Base-by-base conservation (phyloP, 2,888 invertebrate genomes). In the Drosophila tripunctata region DNA sequence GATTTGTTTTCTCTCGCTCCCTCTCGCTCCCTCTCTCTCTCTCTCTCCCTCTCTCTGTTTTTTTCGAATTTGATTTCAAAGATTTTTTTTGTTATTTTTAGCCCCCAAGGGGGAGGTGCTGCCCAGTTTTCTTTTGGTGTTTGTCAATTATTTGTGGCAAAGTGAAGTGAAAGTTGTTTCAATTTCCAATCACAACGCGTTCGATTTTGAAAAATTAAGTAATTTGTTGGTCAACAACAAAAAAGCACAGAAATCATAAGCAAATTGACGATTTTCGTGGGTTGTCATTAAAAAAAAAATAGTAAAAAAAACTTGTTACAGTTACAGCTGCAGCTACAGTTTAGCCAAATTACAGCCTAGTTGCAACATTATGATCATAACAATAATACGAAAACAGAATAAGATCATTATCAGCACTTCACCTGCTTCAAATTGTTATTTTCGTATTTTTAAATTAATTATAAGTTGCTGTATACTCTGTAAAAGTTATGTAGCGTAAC, bases 81-180 rank as follows among this genome's bases (percentile, higher is more conserved):
- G 43, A 43, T 27, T 60, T 67, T 77, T 80, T n/a, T n/a, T n/a
- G n/a, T n/a, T n/a, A n/a, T n/a, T n/a, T n/a, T n/a, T n/a, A 30
- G 41, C 27, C 56, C 45, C n/a, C n/a, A 43, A 31, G 15, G 52
- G 52, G n/a, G 31, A 14, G 67, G 43, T 67, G 54, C 55, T 60
- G 70, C 61, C n/a, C 48, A 55, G 51, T 81, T 78, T 78, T 62
- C 61, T 67, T 63, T 71, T 71, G 54, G 54, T 66, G 45, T 74
- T 80, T 82, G 73, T 75, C 80, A 80, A 82, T 82, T 82, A 67
- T 73, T 43, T 43, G 55, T 45, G 62, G 72, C 83, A 67, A 69
- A 69, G 36, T 78, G 66, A 74, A 82, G 86, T 78, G 80, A 80
- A 80, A 80, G 80, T 82, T 80, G 73, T 48, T 78, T 78, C 65